Percentiles rank a stretch among this genome's conserved stretches.
Conservation (phyloP, 2,888 invertebrate species). For the Dolomedes plantarius region DNA sequence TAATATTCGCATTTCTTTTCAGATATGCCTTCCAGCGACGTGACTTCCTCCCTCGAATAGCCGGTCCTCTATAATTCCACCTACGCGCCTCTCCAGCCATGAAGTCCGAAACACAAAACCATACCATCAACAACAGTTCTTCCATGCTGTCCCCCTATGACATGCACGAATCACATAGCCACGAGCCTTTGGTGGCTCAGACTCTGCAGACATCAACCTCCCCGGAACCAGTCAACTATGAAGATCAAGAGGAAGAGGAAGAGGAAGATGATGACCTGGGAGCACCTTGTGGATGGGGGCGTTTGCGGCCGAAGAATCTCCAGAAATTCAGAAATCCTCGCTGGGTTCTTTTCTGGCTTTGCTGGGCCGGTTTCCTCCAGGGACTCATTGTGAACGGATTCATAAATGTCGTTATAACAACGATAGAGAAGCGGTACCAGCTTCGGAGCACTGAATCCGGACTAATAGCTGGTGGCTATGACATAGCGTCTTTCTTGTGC, state of each 20-base stretch:
- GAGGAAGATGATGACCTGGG: slow-evolving; percentile 75
- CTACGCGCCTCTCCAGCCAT: slow-evolving; percentile 7
- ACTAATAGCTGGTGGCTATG: slow-evolving; percentile 89
- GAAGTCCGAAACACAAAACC: slow-evolving; percentile 37
- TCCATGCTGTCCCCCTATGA: slow-evolving; percentile 60
- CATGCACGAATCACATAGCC: slow-evolving; percentile 69
- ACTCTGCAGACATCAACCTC: slow-evolving; percentile 30
- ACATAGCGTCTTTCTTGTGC: slow-evolving; percentile 89
- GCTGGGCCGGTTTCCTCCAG: slow-evolving; percentile 88
- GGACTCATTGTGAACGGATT: slow-evolving; percentile 92
- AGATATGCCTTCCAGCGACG: not conserved
- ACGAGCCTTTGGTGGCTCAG: slow-evolving; percentile 66
- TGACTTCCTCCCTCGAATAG: not conserved
- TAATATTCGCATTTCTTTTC: no score
- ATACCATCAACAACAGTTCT: slow-evolving; percentile 31
- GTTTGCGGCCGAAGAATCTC: slow-evolving; percentile 81
- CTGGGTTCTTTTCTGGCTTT: slow-evolving; percentile 88
- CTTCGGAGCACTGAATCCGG: slow-evolving; percentile 89
- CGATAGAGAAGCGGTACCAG: slow-evolving; percentile 90
- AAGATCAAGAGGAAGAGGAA: slow-evolving; percentile 22
- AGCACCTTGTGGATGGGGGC: slow-evolving; percentile 82
- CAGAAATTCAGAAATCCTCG: slow-evolving; percentile 85
- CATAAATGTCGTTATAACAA: slow-evolving; percentile 90
- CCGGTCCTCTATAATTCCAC: not conserved
- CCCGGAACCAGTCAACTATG: not conserved